Percentiles rank a stretch among this genome's conserved stretches.
phyloP scores from a whole-genome alignment of 2,888 invertebrate species.

The Seira sanloemensis region DNA sequence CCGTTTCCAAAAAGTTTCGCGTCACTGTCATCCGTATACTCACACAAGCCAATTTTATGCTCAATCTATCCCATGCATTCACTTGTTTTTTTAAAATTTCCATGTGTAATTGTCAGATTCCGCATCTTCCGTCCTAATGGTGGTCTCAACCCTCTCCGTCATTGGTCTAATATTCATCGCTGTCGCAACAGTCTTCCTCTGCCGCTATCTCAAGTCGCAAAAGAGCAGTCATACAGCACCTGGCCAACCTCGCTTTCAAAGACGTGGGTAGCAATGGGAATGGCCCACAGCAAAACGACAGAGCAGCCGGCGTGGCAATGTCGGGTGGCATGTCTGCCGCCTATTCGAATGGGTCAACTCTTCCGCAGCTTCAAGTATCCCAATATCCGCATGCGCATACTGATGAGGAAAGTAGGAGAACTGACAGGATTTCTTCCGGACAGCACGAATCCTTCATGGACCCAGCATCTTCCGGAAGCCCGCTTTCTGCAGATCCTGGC shows the following conservation, averaged over 20 bases:
- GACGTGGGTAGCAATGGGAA: slow-evolving; percentile 43
- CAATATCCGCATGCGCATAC: too few relatives aligned
- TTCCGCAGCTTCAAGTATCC: too few relatives aligned
- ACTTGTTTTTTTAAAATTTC: background rate
- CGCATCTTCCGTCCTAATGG: slow-evolving; percentile 6
- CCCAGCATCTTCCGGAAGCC: too few relatives aligned
- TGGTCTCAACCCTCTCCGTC: slow-evolving; percentile 10
- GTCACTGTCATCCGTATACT: slow-evolving; percentile 63
- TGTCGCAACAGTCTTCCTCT: background rate
- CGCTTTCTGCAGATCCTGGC: too few relatives aligned
- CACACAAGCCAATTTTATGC: background rate
- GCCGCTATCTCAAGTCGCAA: slow-evolving; percentile 42
- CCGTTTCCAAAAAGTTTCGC: slow-evolving; percentile 39
- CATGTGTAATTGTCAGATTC: slow-evolving; percentile 17
- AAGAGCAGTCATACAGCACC: slow-evolving; percentile 49
- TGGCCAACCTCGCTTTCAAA: slow-evolving; percentile 61
- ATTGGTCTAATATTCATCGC: slow-evolving; percentile 20
- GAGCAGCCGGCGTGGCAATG: too few relatives aligned
- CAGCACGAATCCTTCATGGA: too few relatives aligned
- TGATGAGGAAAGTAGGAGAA: too few relatives aligned
- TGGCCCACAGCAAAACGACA: too few relatives aligned
- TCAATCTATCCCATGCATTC: background rate
- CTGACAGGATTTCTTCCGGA: too few relatives aligned
- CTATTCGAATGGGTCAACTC: too few relatives aligned
- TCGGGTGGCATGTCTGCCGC: too few relatives aligned